Evolutionary conservation across 2,888 invertebrate species (phyloP).

Genomic region (Brassicogethes aeneus): DNA sequence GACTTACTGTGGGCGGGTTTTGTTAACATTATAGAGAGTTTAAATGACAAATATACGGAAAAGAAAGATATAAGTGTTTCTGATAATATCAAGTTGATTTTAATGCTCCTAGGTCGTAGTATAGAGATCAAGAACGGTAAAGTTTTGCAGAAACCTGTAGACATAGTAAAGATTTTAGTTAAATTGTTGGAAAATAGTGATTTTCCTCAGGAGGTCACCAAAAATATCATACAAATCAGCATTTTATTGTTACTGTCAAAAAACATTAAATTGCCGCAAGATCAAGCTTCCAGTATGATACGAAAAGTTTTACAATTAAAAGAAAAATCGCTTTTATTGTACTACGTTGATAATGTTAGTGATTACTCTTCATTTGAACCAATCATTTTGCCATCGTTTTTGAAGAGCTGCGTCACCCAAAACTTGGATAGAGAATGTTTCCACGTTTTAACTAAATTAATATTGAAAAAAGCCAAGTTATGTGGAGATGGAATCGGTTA

Average conservation of each 20-base stretch:
- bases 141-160: conserved; percentile 50
- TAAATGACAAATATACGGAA: conserved; percentile 10
- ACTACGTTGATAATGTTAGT: conserved; percentile 57
- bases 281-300: conserved; percentile 61
- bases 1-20: conserved; percentile 56
- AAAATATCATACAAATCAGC: conserved; percentile 48
- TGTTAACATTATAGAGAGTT: conserved; percentile 33
- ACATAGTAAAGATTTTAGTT: conserved; percentile 50
- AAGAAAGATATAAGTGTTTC: conserved; percentile 11
- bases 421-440: conserved; percentile 49
- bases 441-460: conserved; percentile 54
- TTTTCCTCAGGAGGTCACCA: conserved; percentile 42
- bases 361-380: conserved; percentile 63
- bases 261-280: conserved; percentile 58
- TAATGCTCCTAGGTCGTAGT: conserved; percentile 52
- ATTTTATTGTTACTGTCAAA: conserved; percentile 51
- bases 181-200: conserved; percentile 43
- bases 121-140: conserved; percentile 57
- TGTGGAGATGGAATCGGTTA: conserved; percentile 51
- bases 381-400: conserved; percentile 58
- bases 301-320: conserved; percentile 52
- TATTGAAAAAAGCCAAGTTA: conserved; percentile 57
- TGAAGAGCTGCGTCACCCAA: conserved; percentile 49
- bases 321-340: conserved; percentile 49
- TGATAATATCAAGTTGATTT: conserved; percentile 30